Evolutionary conservation across 2,113 vertebrate genomes (phyloP).

Genomic region (Elachura formosa): DNA sequence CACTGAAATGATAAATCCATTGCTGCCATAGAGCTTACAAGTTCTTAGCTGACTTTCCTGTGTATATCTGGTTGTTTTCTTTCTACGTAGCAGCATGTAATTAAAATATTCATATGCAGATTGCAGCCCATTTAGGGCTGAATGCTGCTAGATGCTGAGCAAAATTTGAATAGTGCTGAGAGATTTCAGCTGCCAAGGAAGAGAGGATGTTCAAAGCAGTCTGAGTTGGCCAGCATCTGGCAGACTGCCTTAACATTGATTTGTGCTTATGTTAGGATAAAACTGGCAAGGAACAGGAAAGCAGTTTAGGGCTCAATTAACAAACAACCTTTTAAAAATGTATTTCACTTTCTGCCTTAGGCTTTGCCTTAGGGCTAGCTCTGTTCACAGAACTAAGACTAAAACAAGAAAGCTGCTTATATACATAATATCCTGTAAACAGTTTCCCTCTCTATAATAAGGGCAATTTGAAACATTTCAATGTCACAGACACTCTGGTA

Average conservation of each 20-base stretch:
- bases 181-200: neutral
- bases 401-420: neutral
- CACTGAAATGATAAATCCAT: neutral
- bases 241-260: neutral
- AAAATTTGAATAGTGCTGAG: neutral
- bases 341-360: constrained; percentile 39
- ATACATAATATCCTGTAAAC: neutral
- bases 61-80: neutral
- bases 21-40: neutral
- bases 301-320: constrained; percentile 46
- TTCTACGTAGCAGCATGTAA: neutral
- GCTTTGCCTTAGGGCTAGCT: constrained; percentile 43
- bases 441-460: neutral
- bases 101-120: constrained; percentile 26
- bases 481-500: neutral
- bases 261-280: constrained; percentile 40
- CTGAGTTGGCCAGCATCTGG: neutral
- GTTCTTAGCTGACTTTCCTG: neutral
- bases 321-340: constrained; percentile 46
- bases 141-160: neutral
- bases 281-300: constrained; percentile 22
- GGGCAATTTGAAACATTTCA: neutral
- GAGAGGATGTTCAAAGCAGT: neutral
- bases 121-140: neutral
- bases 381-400: constrained; percentile 5